phyloP scores from a whole-genome alignment of 2,888 invertebrate genomes.

The Drosophila rellima region DNA sequence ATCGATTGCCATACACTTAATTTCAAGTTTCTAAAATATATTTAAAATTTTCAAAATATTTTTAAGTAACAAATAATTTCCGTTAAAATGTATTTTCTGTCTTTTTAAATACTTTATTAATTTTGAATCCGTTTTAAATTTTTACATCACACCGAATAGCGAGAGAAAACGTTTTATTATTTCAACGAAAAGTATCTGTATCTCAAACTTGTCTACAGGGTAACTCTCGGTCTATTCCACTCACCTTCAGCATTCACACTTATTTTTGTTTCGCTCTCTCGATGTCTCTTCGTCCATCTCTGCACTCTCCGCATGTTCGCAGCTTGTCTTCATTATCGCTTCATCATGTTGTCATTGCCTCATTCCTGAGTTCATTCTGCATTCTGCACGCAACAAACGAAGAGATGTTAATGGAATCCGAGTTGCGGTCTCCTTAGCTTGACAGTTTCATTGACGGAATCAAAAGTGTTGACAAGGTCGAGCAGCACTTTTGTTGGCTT shows the following conservation, averaged over 20 bases:
- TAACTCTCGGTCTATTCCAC: background rate
- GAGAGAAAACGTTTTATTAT: too few relatives aligned
- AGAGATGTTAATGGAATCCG: constrained; percentile 58
- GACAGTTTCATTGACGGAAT: constrained; percentile 63
- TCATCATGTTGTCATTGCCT: constrained; percentile 40
- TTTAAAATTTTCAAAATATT: too few relatives aligned
- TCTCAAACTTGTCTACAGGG: constrained; percentile 2
- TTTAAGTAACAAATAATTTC: too few relatives aligned
- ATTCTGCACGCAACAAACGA: constrained; percentile 46
- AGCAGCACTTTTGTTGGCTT: constrained; percentile 27
- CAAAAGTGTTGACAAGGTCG: constrained; percentile 64
- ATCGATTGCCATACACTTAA: too few relatives aligned
- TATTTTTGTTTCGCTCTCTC: background rate
- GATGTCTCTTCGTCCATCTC: background rate
- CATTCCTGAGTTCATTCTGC: constrained; percentile 44
- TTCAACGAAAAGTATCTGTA: too few relatives aligned
- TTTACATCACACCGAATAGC: too few relatives aligned
- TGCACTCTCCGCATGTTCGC: constrained; percentile 35
- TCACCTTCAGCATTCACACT: background rate
- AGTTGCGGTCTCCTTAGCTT: constrained; percentile 32
- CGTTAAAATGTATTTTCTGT: too few relatives aligned
- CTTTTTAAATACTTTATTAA: background rate
- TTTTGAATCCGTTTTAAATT: too few relatives aligned
- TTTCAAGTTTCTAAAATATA: too few relatives aligned
- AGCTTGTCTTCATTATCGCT: constrained; percentile 46